Conservation (phyloP, 2,113 vertebrate species). For the Ictidomys tridecemlineatus region DNA sequence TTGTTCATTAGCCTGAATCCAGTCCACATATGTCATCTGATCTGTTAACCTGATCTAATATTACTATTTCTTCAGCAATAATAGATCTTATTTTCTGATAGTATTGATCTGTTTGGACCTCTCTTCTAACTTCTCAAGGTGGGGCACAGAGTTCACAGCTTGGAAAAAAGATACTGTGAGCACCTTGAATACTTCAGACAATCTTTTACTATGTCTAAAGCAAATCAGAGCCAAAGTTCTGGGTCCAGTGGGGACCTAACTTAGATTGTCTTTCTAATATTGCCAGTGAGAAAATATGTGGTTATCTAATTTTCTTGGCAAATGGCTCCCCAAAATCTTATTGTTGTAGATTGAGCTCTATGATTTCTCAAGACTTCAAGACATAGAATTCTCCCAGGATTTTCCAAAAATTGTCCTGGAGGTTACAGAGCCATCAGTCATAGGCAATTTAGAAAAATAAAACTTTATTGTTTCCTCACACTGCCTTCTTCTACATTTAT, state of each 20-base stretch:
- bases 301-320: not conserved
- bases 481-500: not conserved
- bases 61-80: not conserved
- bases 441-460: not conserved
- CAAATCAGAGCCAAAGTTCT: not conserved
- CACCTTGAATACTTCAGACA: not conserved
- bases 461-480: not conserved
- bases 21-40: not conserved
- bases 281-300: not conserved
- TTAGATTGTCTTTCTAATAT: not conserved
- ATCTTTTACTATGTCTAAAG: conserved; percentile 24
- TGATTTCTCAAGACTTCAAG: not conserved
- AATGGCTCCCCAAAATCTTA: not conserved
- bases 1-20: not conserved
- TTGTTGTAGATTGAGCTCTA: not conserved
- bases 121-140: not conserved
- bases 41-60: not conserved
- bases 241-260: not conserved
- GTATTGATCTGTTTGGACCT: not conserved
- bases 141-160: not conserved
- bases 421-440: not conserved
- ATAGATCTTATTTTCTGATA: not conserved
- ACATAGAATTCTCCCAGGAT: not conserved
- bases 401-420: not conserved
- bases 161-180: not conserved